phyloP scores from a whole-genome alignment of 1,140 invertebrate genomes.

The Cyclargus thomasi region DNA sequence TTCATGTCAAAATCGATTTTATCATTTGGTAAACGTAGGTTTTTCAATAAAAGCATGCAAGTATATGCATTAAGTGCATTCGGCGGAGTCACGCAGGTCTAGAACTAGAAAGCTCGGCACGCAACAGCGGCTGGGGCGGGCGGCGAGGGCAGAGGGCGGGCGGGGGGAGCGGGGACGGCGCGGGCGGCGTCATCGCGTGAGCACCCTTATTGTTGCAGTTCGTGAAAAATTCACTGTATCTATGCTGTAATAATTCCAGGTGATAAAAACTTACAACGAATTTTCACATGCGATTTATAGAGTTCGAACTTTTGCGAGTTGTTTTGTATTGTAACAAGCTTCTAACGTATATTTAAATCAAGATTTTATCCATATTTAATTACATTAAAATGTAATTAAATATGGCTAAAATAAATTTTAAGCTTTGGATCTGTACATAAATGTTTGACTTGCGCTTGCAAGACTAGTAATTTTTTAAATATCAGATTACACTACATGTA shows the following conservation, averaged over 20 bases:
- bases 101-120: slow-evolving; percentile 16
- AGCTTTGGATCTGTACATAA: no score
- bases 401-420: no score
- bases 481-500: no score
- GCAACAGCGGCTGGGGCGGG: slow-evolving; percentile 15
- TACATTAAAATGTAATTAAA: no score
- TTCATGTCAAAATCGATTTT: slow-evolving; percentile 15
- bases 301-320: neutral
- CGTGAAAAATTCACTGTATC: slow-evolving; percentile 21
- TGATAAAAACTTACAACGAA: neutral
- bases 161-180: no score
- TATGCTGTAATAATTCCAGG: slow-evolving; percentile 5
- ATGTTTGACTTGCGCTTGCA: no score
- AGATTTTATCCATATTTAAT: no score
- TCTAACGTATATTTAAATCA: neutral
- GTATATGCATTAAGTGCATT: slow-evolving; percentile 24
- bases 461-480: no score
- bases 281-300: neutral
- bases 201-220: slow-evolving; percentile 16
- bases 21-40: slow-evolving; percentile 14
- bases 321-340: neutral
- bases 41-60: slow-evolving; percentile 24
- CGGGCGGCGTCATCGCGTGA: slow-evolving; percentile 18
- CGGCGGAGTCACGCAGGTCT: slow-evolving; percentile 21
- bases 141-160: slow-evolving; percentile 2